Base-by-base conservation (phyloP, 2,888 invertebrate genomes). In the Ornithoptera alexandrae region DNA sequence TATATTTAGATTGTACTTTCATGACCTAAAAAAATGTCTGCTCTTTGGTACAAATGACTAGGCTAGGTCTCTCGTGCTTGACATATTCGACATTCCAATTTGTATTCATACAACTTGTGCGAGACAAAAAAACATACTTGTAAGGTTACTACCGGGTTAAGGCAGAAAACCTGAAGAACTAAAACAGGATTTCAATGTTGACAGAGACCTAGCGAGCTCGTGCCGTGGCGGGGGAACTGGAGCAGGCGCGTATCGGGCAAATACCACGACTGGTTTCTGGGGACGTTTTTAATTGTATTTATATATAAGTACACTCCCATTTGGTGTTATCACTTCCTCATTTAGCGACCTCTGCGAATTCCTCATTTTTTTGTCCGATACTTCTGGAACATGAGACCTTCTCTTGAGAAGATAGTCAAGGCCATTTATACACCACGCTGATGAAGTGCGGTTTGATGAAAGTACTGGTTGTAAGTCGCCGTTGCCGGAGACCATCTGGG, bases 301-400 rank as follows among this genome's bases (percentile, higher is more conserved):
- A 65, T 72, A 62, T 64, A 58, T 72, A 68, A 60, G 24, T 69
- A 72, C 72, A 72, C 72, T 71, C 71, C 70, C 70, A 68, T 58
- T 46, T 64, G 56, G 20, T 53, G 24, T 70, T 65, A 64, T 71
- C 61, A 67, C 75, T 75, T 76, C 76, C 76, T 75, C 62, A 70
- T 73, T 65, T 67, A 70, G 70, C 50, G 20, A 62, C 57, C 59
- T 39, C 62, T 59, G 18, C 18, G 53, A 18, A 53, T 53, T 53
- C 53, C 53, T 17, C 18, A n/a, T n/a, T 53, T 53, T 53, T 53
- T n/a, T n/a, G 18, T 53, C n/a, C 18, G 10, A 6, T 18, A 12
- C 15, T 12, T 46, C 2, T 46, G 12, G 46, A 15, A 12, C 15
- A 46, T 46, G 15, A 46, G 2, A 46, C 4, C 15, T 15, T 12